phyloP scores from a whole-genome alignment of 2,113 vertebrate species.

The Trematocara macrostoma region DNA sequence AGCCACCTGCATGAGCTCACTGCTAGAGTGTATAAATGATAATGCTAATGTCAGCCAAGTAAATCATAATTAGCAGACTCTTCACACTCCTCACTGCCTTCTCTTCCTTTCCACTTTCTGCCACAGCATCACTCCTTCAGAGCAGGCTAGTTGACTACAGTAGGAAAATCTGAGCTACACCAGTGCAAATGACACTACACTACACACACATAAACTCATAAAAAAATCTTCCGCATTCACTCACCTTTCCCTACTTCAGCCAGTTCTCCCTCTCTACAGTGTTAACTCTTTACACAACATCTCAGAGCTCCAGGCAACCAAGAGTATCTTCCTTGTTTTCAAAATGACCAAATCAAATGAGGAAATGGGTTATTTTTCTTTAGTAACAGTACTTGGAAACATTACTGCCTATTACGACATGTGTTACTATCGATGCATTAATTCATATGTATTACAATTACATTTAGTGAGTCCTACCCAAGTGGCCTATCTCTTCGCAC shows the following conservation, averaged over 20 bases:
- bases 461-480: neutral
- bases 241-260: neutral
- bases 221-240: constrained; percentile 2
- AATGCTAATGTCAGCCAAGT: neutral
- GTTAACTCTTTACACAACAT: neutral
- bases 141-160: constrained; percentile 16
- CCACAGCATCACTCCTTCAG: neutral
- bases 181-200: constrained; percentile 4
- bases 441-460: neutral
- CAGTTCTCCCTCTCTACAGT: neutral
- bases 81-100: neutral
- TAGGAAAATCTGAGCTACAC: constrained; percentile 58
- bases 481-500: neutral
- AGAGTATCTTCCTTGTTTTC: neutral
- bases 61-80: neutral
- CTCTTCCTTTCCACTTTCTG: neutral
- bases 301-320: neutral
- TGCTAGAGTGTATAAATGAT: neutral
- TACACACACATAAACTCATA: neutral
- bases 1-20: neutral
- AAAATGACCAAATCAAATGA: neutral
- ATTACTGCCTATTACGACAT: neutral
- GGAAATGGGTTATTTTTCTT: neutral
- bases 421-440: neutral
- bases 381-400: neutral